Conservation (phyloP, 2,888 invertebrate species). For the Latrodectus hesperus region DNA sequence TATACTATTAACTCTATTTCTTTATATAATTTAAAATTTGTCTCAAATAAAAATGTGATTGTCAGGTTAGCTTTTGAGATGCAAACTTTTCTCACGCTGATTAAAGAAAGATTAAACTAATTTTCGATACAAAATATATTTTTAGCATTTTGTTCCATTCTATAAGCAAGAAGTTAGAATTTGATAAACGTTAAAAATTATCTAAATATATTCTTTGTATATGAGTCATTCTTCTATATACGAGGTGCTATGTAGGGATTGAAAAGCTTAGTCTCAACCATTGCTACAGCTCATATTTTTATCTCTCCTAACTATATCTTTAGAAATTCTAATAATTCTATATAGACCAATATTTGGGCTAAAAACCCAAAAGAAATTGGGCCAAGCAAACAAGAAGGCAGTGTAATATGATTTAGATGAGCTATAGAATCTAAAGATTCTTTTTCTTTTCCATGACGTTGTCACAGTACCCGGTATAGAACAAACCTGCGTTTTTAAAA, state of each 20-base stretch:
- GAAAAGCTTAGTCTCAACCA: constrained; percentile 58
- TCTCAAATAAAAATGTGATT: constrained; percentile 41
- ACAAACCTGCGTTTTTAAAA: constrained; percentile 21
- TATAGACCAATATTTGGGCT: constrained; percentile 24
- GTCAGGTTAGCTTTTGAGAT: constrained; percentile 36
- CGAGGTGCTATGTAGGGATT: constrained; percentile 28
- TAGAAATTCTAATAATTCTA: constrained; percentile 28
- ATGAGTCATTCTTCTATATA: constrained; percentile 20
- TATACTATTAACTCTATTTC: too few relatives aligned
- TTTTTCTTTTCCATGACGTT: background rate
- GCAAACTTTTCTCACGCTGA: constrained; percentile 14
- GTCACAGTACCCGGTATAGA: background rate
- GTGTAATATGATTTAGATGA: constrained; percentile 40
- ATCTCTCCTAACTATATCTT: constrained; percentile 53
- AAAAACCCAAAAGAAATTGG: constrained; percentile 10
- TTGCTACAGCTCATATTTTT: constrained; percentile 50
- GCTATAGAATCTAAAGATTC: background rate
- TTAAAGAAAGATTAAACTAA: constrained; percentile 12
- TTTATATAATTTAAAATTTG: constrained; percentile 2
- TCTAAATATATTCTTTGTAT: constrained; percentile 62
- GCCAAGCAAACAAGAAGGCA: constrained; percentile 44
- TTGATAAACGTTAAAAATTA: constrained; percentile 45
- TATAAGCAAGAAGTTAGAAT: constrained; percentile 47
- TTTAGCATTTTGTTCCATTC: constrained; percentile 24
- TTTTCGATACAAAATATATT: constrained; percentile 47